These are phyloP conservation scores for Cepaea hortensis DNA, from an alignment of 2,888 invertebrate genomes.

Conservation along the genomic window DNA sequence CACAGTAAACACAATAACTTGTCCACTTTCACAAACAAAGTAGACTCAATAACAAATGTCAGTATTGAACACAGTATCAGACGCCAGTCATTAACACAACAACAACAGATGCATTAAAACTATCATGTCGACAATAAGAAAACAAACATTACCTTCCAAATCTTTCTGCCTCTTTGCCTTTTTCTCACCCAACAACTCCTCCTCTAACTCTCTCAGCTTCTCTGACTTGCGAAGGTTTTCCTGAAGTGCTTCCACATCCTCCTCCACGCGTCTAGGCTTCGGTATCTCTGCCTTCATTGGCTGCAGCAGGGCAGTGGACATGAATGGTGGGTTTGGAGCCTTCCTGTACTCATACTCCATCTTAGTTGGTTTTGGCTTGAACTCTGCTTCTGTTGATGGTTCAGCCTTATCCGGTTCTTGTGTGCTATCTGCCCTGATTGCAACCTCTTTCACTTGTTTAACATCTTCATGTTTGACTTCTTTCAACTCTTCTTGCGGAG, in stretches of 20 bases:
- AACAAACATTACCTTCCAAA: background rate
- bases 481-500: background rate
- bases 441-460: background rate
- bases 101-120: background rate
- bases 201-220: constrained; percentile 52
- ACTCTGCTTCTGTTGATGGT: background rate
- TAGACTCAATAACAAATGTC: too few species aligned
- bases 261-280: constrained; percentile 44
- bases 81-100: too few species aligned
- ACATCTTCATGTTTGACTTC: background rate
- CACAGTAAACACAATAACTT: too few species aligned
- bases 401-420: background rate
- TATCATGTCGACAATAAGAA: background rate
- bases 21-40: too few species aligned
- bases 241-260: constrained; percentile 34
- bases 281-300: constrained; percentile 55
- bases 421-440: background rate
- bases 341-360: constrained; percentile 43
- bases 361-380: constrained; percentile 17
- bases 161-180: constrained; percentile 27
- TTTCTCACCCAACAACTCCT: constrained; percentile 52
- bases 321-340: constrained; percentile 48
- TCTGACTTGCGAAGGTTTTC: constrained; percentile 49
- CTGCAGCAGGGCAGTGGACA: constrained; percentile 53
- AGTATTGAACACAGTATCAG: too few species aligned